phyloP scores from a whole-genome alignment of 2,888 invertebrate genomes.

The Doris montereyensis region DNA sequence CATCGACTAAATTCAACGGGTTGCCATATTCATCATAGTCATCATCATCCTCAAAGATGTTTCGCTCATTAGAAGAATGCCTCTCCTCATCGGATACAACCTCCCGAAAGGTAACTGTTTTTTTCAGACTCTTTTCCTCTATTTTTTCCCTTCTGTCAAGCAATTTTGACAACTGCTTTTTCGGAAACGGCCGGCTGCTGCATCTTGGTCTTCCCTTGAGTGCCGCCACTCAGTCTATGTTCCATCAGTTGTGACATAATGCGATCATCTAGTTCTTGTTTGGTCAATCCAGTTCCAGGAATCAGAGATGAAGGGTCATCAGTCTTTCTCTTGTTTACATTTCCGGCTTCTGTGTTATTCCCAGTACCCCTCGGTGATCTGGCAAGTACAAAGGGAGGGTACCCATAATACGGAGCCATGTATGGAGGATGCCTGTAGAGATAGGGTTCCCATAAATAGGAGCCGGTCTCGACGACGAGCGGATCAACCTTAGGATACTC shows the following conservation, averaged over 20 bases:
- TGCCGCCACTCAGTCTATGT: conserved; percentile 44
- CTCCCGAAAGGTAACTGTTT: conserved; percentile 37
- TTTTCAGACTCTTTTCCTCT: conserved; percentile 59
- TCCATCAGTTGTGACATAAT: conserved; percentile 59
- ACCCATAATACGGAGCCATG: conserved; percentile 41
- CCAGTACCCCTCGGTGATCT: not conserved
- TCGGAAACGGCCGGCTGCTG: too few species aligned
- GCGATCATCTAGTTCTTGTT: conserved; percentile 63
- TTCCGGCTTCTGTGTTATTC: not conserved
- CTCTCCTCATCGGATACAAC: not conserved
- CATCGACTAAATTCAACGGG: conserved; percentile 24
- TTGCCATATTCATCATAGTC: conserved; percentile 44
- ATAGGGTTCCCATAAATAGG: conserved; percentile 50
- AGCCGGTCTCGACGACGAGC: conserved; percentile 52
- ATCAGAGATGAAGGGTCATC: conserved; percentile 43
- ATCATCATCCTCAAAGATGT: conserved; percentile 13
- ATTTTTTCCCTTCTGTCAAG: conserved; percentile 56
- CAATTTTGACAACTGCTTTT: conserved; percentile 50
- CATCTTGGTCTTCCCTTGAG: conserved; percentile 45
- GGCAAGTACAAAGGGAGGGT: conserved; percentile 45
- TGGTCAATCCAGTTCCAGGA: conserved; percentile 67
- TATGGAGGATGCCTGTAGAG: conserved; percentile 54
- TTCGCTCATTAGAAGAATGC: too few species aligned
- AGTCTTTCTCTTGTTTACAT: not conserved
- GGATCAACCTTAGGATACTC: conserved; percentile 61